Evolutionary conservation across 2,888 invertebrate species (phyloP).

Genomic region (Mesorhabditis spiculigera): DNA sequence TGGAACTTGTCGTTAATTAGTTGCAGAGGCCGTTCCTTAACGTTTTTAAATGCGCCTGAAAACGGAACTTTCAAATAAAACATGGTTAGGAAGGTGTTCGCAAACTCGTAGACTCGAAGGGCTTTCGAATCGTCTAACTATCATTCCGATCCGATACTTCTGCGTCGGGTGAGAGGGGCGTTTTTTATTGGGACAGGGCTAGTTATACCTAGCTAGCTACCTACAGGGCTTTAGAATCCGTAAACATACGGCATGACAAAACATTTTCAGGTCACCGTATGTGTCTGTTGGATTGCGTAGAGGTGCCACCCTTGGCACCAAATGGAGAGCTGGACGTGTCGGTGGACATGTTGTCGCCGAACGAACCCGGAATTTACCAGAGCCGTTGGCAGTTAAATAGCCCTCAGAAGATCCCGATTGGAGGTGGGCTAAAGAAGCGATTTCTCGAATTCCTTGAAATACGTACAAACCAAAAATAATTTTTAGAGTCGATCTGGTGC

Average conservation of each 20-base stretch:
- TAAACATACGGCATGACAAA: not conserved
- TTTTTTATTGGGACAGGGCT: no score
- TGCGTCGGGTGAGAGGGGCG: no score
- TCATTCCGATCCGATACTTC: no score
- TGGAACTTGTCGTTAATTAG: no score
- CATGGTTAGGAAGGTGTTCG: no score
- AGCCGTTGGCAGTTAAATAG: conserved; percentile 87
- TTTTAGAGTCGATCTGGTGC: conserved; percentile 75
- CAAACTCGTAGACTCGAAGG: no score
- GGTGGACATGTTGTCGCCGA: conserved; percentile 78
- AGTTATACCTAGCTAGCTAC: no score
- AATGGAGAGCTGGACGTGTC: conserved; percentile 75
- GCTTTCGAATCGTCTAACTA: no score
- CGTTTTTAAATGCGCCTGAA: no score
- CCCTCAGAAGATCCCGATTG: conserved; percentile 82
- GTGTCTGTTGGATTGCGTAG: not conserved
- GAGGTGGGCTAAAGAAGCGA: conserved; percentile 68
- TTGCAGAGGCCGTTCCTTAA: no score
- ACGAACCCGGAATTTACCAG: conserved; percentile 73
- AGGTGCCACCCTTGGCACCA: conserved; percentile 73
- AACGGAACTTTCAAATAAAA: no score
- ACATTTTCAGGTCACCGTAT: conserved; percentile 2
- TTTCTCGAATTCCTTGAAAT: not conserved
- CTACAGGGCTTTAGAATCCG: no score
- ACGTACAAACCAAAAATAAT: not conserved